Evolutionary conservation across 2,888 invertebrate species (phyloP).

Genomic region (Ellobium chinense): DNA sequence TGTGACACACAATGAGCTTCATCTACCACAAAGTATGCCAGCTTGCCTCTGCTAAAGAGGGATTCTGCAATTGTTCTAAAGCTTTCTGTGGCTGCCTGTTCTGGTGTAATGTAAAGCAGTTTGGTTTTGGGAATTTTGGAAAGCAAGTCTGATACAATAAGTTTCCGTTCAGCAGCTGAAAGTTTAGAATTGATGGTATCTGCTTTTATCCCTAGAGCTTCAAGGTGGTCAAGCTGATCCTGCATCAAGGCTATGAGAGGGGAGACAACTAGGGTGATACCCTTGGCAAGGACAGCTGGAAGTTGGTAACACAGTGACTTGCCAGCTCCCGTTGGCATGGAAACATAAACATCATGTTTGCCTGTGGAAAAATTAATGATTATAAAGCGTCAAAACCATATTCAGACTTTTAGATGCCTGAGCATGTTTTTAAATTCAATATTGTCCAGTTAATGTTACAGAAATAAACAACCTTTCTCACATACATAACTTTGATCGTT

Average conservation of each 20-base stretch:
- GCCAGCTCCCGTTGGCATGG: conserved; percentile 98
- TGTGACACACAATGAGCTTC: conserved; percentile 91
- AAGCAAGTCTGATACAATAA: conserved; percentile 86
- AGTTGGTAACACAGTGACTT: conserved; percentile 98
- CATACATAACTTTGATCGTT: too few species aligned
- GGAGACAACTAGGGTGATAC: conserved; percentile 94
- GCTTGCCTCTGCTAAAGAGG: conserved; percentile 86
- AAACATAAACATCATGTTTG: conserved; percentile 93
- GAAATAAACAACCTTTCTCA: too few species aligned
- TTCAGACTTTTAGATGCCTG: too few species aligned
- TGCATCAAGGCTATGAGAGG: conserved; percentile 95
- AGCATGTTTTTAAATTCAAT: too few species aligned
- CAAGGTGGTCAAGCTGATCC: conserved; percentile 95
- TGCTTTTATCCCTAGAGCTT: conserved; percentile 88
- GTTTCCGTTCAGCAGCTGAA: conserved; percentile 86
- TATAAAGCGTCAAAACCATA: too few species aligned
- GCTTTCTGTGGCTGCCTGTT: conserved; percentile 90
- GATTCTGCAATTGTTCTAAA: conserved; percentile 82
- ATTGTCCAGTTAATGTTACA: too few species aligned
- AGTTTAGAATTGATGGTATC: conserved; percentile 97
- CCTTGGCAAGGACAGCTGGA: conserved; percentile 89
- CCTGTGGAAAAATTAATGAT: conserved; percentile 72
- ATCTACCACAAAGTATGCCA: conserved; percentile 95
- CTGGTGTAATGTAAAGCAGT: conserved; percentile 97
- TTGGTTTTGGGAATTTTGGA: conserved; percentile 87